A percentile compares a stretch with the other conserved stretches of the same genome.
Evolutionary conservation across 1,140 invertebrate species (phyloP).

Genomic region (Augochlora pura): DNA sequence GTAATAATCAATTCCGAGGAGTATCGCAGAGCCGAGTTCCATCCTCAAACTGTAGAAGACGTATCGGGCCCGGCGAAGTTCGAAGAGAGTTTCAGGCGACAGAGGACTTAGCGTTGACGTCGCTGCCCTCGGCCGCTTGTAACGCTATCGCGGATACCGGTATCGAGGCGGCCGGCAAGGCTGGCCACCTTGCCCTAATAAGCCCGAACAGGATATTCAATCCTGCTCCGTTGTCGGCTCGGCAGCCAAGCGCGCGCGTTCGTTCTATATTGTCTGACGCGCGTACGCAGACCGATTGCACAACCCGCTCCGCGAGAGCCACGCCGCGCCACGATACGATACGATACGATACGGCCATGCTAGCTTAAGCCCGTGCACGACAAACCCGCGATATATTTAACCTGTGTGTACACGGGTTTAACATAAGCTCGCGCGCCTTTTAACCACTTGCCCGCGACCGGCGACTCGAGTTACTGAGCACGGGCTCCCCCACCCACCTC

Average conservation of each 20-base stretch:
- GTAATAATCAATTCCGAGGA: no score
- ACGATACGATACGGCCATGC: no score
- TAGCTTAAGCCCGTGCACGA: slow-evolving; percentile 9
- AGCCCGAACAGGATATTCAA: slow-evolving; percentile 76
- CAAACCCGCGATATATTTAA: slow-evolving; percentile 27
- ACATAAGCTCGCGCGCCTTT: slow-evolving; percentile 33
- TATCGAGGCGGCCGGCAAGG: slow-evolving; percentile 55
- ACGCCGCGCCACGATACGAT: slow-evolving; percentile 5
- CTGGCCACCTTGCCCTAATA: slow-evolving; percentile 79
- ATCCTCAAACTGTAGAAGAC: no score
- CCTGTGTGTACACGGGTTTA: slow-evolving; percentile 14
- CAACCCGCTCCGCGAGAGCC: slow-evolving; percentile 48
- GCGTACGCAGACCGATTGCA: slow-evolving; percentile 67
- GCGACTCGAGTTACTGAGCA: slow-evolving; percentile 9
- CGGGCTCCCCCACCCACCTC: no score
- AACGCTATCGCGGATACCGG: no score
- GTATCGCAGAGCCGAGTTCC: no score
- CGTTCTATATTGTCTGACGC: slow-evolving; percentile 70
- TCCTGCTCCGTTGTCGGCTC: slow-evolving; percentile 47
- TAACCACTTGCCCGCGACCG: slow-evolving; percentile 29
- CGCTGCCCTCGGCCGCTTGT: no score
- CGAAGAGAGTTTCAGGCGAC: neutral
- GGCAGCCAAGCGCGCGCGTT: neutral
- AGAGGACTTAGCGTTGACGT: no score
- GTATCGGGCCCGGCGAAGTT: neutral